phyloP scores from a whole-genome alignment of 2,797 vertebrate genomes.

The Hapalemur alaotrensis region DNA sequence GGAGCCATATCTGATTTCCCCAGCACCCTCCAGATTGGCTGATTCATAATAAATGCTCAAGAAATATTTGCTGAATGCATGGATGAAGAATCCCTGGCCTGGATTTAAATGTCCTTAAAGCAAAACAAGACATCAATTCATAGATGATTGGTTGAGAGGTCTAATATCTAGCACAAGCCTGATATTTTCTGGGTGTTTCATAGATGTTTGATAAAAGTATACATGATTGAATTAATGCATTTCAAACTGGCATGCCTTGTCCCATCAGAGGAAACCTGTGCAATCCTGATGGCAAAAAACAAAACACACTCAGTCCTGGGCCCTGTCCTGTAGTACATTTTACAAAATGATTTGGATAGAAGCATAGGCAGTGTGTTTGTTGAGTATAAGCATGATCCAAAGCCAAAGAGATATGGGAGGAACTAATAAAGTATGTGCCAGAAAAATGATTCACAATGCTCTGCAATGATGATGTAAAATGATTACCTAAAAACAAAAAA shows the following conservation, averaged over 20 bases:
- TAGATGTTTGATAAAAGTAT: not conserved
- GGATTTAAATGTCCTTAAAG: not conserved
- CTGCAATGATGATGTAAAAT: not conserved
- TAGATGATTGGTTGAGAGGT: not conserved
- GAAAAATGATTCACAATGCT: not conserved
- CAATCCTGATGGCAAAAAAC: not conserved
- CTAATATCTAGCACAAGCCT: not conserved
- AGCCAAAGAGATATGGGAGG: not conserved
- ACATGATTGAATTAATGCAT: not conserved
- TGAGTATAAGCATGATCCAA: not conserved
- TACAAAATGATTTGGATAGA: not conserved
- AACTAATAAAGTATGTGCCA: not conserved
- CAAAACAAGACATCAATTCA: not conserved
- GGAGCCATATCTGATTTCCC: not conserved
- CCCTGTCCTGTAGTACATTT: not conserved
- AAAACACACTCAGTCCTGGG: not conserved
- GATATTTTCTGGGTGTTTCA: not conserved
- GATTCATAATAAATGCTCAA: not conserved
- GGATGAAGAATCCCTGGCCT: not conserved
- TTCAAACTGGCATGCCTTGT: not conserved
- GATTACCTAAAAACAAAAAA: not conserved
- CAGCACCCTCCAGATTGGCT: not conserved
- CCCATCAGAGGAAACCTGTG: not conserved
- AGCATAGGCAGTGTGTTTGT: not conserved
- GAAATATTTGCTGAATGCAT: not conserved